Evolutionary conservation across 2,113 vertebrate species (phyloP).

Genomic region (Pterocles gutturalis): DNA sequence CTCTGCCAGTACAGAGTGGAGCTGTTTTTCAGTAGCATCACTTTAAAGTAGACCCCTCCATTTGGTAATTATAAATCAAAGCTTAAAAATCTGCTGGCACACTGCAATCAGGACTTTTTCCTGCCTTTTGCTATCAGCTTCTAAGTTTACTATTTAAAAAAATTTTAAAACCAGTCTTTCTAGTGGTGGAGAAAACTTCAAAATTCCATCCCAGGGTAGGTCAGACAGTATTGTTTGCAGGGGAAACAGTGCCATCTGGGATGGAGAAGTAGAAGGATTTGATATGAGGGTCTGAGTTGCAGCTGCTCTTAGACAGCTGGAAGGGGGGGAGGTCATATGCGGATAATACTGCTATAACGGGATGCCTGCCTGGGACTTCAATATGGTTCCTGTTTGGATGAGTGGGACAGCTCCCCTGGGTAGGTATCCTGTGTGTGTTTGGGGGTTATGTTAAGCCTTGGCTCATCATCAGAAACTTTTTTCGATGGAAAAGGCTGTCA

Average conservation of each 20-base stretch:
- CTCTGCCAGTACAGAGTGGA: neutral
- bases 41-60: neutral
- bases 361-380: neutral
- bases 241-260: neutral
- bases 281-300: neutral
- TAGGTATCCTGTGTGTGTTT: too few relatives aligned
- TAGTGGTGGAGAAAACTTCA: neutral
- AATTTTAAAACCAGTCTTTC: neutral
- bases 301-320: neutral
- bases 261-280: neutral
- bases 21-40: neutral
- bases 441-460: rapidly evolving
- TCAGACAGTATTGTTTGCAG: neutral
- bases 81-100: neutral
- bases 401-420: neutral
- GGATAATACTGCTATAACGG: neutral
- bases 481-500: neutral
- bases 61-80: neutral
- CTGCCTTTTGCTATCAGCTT: neutral
- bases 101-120: neutral
- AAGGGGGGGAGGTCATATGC: neutral
- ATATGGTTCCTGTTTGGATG: neutral
- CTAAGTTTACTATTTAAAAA: neutral
- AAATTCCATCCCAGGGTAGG: neutral
- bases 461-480: neutral